A percentile compares a stretch with the other conserved stretches of the same genome.
phyloP scores from a whole-genome alignment of 2,797 vertebrate species.

The Carapus acus region DNA sequence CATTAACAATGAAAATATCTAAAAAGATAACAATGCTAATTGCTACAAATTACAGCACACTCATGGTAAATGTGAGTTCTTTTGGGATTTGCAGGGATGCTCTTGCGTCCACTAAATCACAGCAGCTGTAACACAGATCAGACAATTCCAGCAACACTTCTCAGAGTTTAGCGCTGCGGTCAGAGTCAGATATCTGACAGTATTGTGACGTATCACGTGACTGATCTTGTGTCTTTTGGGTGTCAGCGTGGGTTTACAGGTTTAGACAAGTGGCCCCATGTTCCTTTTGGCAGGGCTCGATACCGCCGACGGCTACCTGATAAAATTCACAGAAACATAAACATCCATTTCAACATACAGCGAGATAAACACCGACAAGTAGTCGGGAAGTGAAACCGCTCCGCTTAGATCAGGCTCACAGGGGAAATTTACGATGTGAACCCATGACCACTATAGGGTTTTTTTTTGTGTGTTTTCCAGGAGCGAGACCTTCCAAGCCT shows the following conservation, averaged over 20 bases:
- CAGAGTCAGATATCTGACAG: too few species aligned
- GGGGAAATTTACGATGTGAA: background rate
- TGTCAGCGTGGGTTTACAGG: background rate
- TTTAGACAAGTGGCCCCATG: slow-evolving; percentile 2
- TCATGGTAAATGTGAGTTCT: too few species aligned
- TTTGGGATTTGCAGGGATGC: too few species aligned
- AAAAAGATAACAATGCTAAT: too few species aligned
- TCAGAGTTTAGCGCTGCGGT: too few species aligned
- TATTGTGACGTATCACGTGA: background rate
- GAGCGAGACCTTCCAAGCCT: background rate
- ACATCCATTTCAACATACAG: slow-evolving; percentile 2
- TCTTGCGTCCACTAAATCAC: too few species aligned
- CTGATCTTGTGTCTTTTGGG: background rate
- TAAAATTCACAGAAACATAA: background rate
- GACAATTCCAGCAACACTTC: background rate
- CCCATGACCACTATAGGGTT: background rate
- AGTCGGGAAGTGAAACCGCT: slow-evolving; percentile 2
- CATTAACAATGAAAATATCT: too few species aligned
- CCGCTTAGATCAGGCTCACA: background rate
- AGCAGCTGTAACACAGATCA: too few species aligned
- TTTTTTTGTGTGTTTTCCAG: background rate
- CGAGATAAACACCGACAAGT: slow-evolving; percentile 2
- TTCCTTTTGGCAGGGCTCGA: background rate
- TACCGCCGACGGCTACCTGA: background rate
- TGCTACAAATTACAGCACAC: too few species aligned